Conservation (phyloP, 2,113 vertebrate species). For the Notarius lentiginosus region DNA sequence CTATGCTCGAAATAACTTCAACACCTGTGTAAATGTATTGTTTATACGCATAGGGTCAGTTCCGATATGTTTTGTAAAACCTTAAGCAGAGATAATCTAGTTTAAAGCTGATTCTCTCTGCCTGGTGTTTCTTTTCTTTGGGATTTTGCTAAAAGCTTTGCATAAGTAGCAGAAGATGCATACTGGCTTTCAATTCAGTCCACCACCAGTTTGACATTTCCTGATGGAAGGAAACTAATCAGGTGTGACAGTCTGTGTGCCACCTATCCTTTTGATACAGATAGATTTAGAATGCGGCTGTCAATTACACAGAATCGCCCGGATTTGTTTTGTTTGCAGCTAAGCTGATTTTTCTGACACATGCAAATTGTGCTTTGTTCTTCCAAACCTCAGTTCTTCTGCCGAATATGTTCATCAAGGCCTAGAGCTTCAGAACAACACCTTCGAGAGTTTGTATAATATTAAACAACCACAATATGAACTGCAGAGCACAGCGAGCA, state of each 20-base stretch:
- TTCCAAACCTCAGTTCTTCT: slow-evolving; percentile 14
- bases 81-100: not conserved
- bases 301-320: slow-evolving; percentile 42
- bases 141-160: slow-evolving; percentile 19
- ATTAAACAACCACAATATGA: not conserved
- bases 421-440: not conserved
- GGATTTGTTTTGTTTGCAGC: slow-evolving; percentile 49
- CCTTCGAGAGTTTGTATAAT: not conserved
- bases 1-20: not conserved
- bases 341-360: slow-evolving; percentile 44
- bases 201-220: slow-evolving; percentile 49
- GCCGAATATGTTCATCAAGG: not conserved
- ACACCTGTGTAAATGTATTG: not conserved
- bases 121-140: not conserved
- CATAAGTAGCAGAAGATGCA: slow-evolving; percentile 18
- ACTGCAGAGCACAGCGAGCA: not conserved
- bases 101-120: slow-evolving; percentile 7
- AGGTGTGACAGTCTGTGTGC: slow-evolving; percentile 48
- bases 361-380: slow-evolving; percentile 53
- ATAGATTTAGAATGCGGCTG: slow-evolving; percentile 45
- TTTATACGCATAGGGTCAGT: not conserved
- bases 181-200: slow-evolving; percentile 46
- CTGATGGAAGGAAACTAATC: slow-evolving; percentile 49
- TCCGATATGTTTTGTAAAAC: not conserved
- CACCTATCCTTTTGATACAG: slow-evolving; percentile 32